Base-by-base conservation (phyloP, 1,140 invertebrate species). In the Drosophila micromelanica region DNA sequence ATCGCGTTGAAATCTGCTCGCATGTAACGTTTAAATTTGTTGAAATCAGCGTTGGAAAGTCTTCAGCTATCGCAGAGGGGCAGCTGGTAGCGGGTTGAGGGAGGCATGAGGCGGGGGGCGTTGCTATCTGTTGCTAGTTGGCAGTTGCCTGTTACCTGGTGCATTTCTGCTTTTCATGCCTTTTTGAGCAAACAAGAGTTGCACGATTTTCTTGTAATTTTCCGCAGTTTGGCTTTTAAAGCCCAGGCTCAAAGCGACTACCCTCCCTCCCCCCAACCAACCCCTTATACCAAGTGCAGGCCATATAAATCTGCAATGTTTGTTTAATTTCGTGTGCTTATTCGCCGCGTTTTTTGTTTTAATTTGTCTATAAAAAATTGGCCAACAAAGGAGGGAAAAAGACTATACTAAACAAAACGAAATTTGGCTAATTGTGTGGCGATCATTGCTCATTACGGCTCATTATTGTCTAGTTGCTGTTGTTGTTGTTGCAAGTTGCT, bases 11-110 rank as follows among this genome's bases (percentile, higher is more conserved):
- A 84, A 89, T 87, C 82, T 86, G 76, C 79, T 87, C 82, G 82
- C 82, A 87, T 87, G 82, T 87, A 87, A 87, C 82, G 82, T 89
- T 87, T 89, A 87, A 87, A 87, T 87, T 87, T 87, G 84, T 89
- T 72, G 59, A 63, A 70, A 70, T 54, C 54, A 68, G 55, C 61
- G 61, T 57, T 74, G 71, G 65, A 74, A 74, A 77, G 71, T 64
- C 57, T 57, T 65, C 62, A 59, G 54, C 52, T 15, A n/a, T 23
- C 48, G 60, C 23, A 17, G 56, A 23, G 17, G 46, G 48, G 70
- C n/a, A 45, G 15, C 9, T 13, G 35, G 30, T 7, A 35, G 43
- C 5, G 17, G 11, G 9, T 12, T 5, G 40, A 3, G 20, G 20
- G 20, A 23, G 20, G 20, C 20, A 13, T 15, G 43, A 30, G 48